Evolutionary conservation across 2,888 invertebrate genomes (phyloP), one percentile per base, ranked within the genome.

Genomic region (Mesorhabditis sp.): DNA sequence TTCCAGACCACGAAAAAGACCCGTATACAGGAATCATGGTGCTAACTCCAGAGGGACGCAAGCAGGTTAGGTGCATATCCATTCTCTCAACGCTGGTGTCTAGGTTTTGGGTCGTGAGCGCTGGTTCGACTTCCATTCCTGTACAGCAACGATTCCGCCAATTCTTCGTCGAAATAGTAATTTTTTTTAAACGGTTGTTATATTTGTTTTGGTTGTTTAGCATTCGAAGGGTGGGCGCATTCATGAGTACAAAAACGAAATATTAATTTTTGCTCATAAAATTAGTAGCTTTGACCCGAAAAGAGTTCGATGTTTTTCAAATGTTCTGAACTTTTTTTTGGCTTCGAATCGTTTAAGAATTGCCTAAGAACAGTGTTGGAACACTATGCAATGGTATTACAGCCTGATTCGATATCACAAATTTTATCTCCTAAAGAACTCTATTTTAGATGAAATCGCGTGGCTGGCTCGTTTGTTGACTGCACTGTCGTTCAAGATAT

Each of bases 1-100:
- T 75, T 10, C 78, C 78, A 43, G 78, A 78, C 61, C 74, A 76
- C 66, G 71, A 64, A 10, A 67, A 71, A n/a, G 78, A 78, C 63
- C 67, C 15, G 5, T 62, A 41, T 4, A 72, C 74, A 4, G 76
- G 76, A 67, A 68, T 72, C 42, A 73, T 76, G 73, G 64, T 72
- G 43, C 67, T 76, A 28, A 75, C 78, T 7, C 71, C 75, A 10
- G 43, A 45, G 3, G 78, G 78, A 44, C 65, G 74, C 61, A 63
- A 67, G 66, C 78, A 78, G 70, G 74, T 78, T 13, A 13, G n/a
- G 7, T 50, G 7, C 58, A 50, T 10, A 50, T 50, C n/a, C n/a
- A 50, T 50, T 13, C n/a, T 10, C 7, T 50, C 10, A 50, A 10
- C n/a, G n/a, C 7, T 13, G n/a, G 7, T 50, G 7, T 50, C n/a